Evolutionary conservation across 2,113 vertebrate species (phyloP).

Genomic region (Oplegnathus fasciatus): DNA sequence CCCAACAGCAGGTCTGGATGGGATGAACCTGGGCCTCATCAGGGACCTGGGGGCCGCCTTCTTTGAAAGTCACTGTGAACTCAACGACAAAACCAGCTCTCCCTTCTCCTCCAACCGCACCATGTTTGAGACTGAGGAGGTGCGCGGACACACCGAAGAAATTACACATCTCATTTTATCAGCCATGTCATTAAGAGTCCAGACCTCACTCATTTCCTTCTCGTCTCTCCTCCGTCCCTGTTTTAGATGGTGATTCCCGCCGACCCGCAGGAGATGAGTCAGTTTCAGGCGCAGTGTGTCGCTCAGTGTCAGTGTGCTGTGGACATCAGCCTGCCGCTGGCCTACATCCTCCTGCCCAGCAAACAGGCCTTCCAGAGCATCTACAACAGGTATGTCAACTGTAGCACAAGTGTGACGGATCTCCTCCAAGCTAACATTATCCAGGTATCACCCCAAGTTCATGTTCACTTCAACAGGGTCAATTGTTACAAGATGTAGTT

Average conservation of each 20-base stretch:
- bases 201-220: background rate
- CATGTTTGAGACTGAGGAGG: slow-evolving; percentile 96
- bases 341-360: slow-evolving; percentile 90
- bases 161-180: background rate
- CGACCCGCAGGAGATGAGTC: slow-evolving; percentile 91
- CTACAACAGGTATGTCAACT: slow-evolving; percentile 89
- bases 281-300: slow-evolving; percentile 90
- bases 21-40: slow-evolving; percentile 80
- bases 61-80: slow-evolving; percentile 90
- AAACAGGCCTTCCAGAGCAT: slow-evolving; percentile 93
- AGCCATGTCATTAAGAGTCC: background rate
- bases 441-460: background rate
- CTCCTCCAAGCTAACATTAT: background rate
- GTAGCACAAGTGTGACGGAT: background rate
- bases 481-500: background rate
- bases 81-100: slow-evolving; percentile 88
- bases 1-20: slow-evolving; percentile 71
- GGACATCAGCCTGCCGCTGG: slow-evolving; percentile 88
- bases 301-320: slow-evolving; percentile 88
- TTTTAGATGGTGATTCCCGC: slow-evolving; percentile 94
- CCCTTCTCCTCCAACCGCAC: slow-evolving; percentile 94
- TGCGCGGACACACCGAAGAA: slow-evolving; percentile 36
- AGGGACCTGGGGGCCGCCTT: slow-evolving; percentile 85
- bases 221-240: background rate
- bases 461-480: background rate